Base-by-base conservation (phyloP, 2,113 vertebrate species). In the Apistogramma diplotaenia region DNA sequence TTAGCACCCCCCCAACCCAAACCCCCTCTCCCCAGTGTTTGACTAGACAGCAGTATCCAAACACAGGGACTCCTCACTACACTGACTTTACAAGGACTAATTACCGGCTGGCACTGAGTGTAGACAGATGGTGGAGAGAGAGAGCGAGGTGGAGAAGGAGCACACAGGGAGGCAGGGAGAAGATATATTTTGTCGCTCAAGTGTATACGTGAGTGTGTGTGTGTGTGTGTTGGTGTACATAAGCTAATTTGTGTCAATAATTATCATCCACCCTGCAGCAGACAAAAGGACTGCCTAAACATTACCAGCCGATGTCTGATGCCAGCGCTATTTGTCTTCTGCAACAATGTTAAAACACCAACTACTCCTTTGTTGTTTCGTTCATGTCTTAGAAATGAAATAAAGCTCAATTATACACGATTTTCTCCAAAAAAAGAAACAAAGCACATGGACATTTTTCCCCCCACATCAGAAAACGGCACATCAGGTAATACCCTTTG, bases 61-160 rank as follows among this genome's bases (percentile, higher is more conserved):
- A 92, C 92, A 90, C 87, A 87, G 76, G 87, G 89, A 89, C 86
- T 93, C 89, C 86, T 88, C 90, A 90, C 89, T 77, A 82, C 85
- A 87, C 88, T 85, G 90, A 89, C 81, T 92, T 90, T 88, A 91
- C 91, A 89, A 86, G 87, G 92, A 92, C 93, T 92, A 94, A 95
- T 95, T 95, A 94, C 87, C 89, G 88, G 89, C 87, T 92, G 91
- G 89, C 80, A 81, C 83, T 75, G 86, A 89, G 87, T 89, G 86
- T 74, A 94, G 90, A 90, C 86, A 94, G 92, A 92, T 91, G 88
- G 91, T 85, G 85, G 84, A 81, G 81, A 57, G 67, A 81, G 81
- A 65, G 59, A 72, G 76, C 83, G 90, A 85, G 87, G 74, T 83
- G 79, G 89, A 87, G 90, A 92, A 57, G 49, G 74, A 75, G 71